Evolutionary conservation across 2,797 vertebrate genomes (phyloP).

Genomic region (Cephalopachus bancanus): DNA sequence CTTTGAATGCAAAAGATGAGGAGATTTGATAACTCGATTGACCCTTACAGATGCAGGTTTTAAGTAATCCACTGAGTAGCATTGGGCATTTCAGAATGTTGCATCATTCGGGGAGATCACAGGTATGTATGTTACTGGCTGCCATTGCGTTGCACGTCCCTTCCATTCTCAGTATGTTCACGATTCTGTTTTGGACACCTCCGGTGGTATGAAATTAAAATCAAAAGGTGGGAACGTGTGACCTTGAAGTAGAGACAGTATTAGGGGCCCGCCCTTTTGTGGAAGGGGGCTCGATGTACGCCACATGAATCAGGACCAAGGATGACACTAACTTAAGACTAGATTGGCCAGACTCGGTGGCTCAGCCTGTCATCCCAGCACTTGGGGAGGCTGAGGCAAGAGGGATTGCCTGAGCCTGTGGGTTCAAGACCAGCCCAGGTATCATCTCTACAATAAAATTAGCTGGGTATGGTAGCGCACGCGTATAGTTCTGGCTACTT

Average conservation of each 20-base stretch:
- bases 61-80: neutral
- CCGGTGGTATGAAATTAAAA: neutral
- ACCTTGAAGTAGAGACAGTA: neutral
- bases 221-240: neutral
- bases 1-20: neutral
- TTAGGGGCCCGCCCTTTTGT: slow-evolving; percentile 1
- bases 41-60: neutral
- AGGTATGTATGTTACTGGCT: neutral
- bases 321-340: slow-evolving; percentile 56
- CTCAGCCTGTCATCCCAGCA: no score
- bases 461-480: no score
- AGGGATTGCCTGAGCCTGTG: no score
- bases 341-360: neutral
- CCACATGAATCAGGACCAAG: neutral
- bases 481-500: no score
- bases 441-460: no score
- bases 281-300: neutral
- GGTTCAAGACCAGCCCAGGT: no score
- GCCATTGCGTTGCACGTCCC: neutral
- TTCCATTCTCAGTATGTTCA: slow-evolving; percentile 31
- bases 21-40: neutral
- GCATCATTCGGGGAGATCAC: neutral
- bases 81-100: neutral
- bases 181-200: slow-evolving; percentile 42
- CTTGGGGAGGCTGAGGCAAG: no score